A percentile compares a stretch with the other conserved stretches of the same genome.
These are phyloP conservation scores for Pluvianellus socialis DNA, from an alignment of 2,113 vertebrate genomes.

Conservation along the genomic window DNA sequence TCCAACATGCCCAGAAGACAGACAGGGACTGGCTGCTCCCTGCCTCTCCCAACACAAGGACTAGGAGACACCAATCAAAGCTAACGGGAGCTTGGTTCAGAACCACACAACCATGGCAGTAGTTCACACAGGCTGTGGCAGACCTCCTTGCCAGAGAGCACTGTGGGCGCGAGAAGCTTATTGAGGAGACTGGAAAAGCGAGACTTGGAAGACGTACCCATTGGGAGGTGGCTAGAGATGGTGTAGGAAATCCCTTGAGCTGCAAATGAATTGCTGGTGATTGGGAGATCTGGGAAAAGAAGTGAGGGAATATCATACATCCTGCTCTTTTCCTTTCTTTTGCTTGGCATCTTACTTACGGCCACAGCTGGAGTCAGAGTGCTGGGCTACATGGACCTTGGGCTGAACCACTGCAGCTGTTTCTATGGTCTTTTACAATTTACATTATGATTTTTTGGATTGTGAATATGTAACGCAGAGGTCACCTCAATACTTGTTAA, in stretches of 20 bases:
- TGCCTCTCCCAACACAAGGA: neutral
- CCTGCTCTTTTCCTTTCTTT: neutral
- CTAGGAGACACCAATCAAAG: neutral
- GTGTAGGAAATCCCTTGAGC: neutral
- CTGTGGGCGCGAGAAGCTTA: neutral
- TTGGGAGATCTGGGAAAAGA: neutral
- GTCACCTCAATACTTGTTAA: neutral
- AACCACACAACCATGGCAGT: fast-evolving
- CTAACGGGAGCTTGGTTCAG: fast-evolving
- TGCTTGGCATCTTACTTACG: neutral
- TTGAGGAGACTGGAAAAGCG: neutral
- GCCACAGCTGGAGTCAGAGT: neutral
- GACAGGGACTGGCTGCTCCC: neutral
- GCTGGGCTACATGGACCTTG: neutral
- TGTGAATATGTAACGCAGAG: neutral
- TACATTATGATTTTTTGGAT: neutral
- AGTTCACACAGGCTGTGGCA: neutral
- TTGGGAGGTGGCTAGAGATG: neutral
- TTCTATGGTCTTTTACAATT: neutral
- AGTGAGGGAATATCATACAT: neutral
- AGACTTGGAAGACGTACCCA: neutral
- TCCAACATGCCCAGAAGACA: neutral
- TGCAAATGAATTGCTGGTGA: neutral
- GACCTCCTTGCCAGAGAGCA: neutral
- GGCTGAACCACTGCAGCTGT: neutral